phyloP scores from a whole-genome alignment of 2,888 invertebrate species.

The Sarcophaga carnaria region DNA sequence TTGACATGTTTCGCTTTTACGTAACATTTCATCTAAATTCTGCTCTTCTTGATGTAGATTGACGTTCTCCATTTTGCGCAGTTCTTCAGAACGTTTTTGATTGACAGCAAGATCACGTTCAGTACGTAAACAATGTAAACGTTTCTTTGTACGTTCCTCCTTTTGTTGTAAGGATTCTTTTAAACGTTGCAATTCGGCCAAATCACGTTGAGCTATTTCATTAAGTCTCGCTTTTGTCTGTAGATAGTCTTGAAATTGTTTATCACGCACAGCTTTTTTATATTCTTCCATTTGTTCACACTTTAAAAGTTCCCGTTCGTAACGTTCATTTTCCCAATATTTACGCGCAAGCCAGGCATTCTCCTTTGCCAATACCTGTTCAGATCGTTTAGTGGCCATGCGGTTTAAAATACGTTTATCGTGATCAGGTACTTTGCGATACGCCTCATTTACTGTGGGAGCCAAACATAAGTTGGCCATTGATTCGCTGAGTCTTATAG shows the following conservation, averaged over 20 bases:
- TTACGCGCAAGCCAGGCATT: conserved; percentile 81
- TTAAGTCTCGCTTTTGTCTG: conserved; percentile 79
- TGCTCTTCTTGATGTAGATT: conserved; percentile 78
- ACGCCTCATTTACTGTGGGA: conserved; percentile 78
- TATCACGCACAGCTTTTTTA: conserved; percentile 78
- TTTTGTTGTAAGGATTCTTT: conserved; percentile 77
- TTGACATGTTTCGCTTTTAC: conserved; percentile 78
- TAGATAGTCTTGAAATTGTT: conserved; percentile 80
- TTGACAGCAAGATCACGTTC: conserved; percentile 77
- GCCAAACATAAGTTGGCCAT: conserved; percentile 80
- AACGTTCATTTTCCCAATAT: conserved; percentile 81
- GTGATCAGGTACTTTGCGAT: conserved; percentile 78
- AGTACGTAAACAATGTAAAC: conserved; percentile 76
- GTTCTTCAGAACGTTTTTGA: conserved; percentile 78
- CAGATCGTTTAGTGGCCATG: conserved; percentile 80
- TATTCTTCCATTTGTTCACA: conserved; percentile 80
- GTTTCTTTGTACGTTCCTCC: conserved; percentile 77
- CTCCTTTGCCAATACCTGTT: conserved; percentile 77
- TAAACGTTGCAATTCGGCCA: conserved; percentile 77
- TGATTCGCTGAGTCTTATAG: conserved; percentile 76
- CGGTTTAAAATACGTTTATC: conserved; percentile 81
- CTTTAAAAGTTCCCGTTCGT: conserved; percentile 79
- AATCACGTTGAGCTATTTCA: conserved; percentile 78
- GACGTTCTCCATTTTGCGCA: conserved; percentile 78
- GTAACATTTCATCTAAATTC: conserved; percentile 77